Evolutionary conservation across 2,113 vertebrate species (phyloP), one percentile per base, ranked within the genome.

Genomic region (Cyphomyrus plagiostoma): DNA sequence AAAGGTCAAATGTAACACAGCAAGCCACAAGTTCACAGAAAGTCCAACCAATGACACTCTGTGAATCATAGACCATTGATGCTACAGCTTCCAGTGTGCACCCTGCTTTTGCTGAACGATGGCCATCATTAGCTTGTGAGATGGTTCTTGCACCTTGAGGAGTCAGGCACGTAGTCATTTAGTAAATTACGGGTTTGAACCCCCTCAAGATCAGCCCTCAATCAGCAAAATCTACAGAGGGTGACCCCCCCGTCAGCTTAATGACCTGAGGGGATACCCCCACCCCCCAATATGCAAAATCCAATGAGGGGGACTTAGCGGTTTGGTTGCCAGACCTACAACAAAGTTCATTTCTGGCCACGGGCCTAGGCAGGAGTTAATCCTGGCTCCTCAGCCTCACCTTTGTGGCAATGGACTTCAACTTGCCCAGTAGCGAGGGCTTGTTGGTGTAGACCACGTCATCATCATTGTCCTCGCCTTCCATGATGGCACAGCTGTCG

Each of bases 401-500:
- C 97, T 99, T 99, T 9, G 97, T 97, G 88, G 97, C 96, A 90
- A 99, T 96, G 89, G 98, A 97, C 93, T 98, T 99, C 85, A 99
- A 97, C 93, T 99, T 99, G 89, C 96, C 94, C 85, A 99, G 93
- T 39, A 99, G 92, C 21, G 98, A 98, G 80, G 98, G 96, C 90
- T 98, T 97, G 93, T 96, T 98, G 91, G 97, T 96, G 95, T 97
- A 99, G 17, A 99, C 96, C 56, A 98, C 94, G 91, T 99, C 98
- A 77, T 99, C 98, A 91, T 99, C 98, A 52, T 98, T 98, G 49
- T 96, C 97, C 95, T 99, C 98, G 45, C 98, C 98, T 94, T 99
- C 98, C 98, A 99, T 98, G 93, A 99, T 97, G 88, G 98, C 98
- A 92, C 98, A 99, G 94, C 98, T 99, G 95, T 99, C 98, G 84